A percentile compares a stretch with the other conserved stretches of the same genome.
phyloP scores from a whole-genome alignment of 2,797 vertebrate species.

The Crenuchus spilurus region DNA sequence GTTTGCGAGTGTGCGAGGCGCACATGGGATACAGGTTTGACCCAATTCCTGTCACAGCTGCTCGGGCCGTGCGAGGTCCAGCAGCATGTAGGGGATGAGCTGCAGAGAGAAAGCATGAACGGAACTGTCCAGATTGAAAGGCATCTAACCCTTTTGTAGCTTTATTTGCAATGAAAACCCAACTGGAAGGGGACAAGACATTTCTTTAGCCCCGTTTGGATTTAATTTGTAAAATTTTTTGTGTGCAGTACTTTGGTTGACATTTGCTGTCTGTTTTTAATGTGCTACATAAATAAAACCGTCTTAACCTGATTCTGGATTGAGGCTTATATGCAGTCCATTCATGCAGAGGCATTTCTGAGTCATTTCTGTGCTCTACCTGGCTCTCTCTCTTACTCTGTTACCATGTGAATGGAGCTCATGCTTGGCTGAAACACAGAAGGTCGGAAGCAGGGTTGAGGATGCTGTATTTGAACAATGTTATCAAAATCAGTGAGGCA shows the following conservation, averaged over 20 bases:
- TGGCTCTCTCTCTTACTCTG: conserved; percentile 4
- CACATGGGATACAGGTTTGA: conserved; percentile 54
- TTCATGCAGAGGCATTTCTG: background rate
- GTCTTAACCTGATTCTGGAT: background rate
- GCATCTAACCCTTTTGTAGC: conserved; percentile 8
- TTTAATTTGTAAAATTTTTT: too few relatives aligned
- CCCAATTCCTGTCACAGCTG: conserved; percentile 50
- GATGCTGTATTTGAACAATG: conserved; percentile 41
- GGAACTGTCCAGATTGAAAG: background rate
- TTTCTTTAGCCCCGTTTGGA: too few relatives aligned
- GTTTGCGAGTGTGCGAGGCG: conserved; percentile 22
- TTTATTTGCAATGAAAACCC: background rate
- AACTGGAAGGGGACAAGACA: background rate
- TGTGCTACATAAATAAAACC: too few relatives aligned
- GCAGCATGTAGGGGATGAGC: conserved; percentile 17
- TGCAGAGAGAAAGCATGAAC: conserved; percentile 26
- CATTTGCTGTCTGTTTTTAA: too few relatives aligned
- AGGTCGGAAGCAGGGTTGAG: conserved; percentile 30
- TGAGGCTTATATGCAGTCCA: too few relatives aligned
- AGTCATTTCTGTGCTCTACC: background rate
- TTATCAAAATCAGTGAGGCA: conserved; percentile 48
- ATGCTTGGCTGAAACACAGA: conserved; percentile 18
- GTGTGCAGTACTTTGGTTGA: too few relatives aligned
- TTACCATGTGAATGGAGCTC: conserved; percentile 24
- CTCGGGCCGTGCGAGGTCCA: conserved; percentile 28